These are phyloP conservation scores for Aricia agestis DNA, from an alignment of 1,140 invertebrate genomes.

Conservation along the genomic window DNA sequence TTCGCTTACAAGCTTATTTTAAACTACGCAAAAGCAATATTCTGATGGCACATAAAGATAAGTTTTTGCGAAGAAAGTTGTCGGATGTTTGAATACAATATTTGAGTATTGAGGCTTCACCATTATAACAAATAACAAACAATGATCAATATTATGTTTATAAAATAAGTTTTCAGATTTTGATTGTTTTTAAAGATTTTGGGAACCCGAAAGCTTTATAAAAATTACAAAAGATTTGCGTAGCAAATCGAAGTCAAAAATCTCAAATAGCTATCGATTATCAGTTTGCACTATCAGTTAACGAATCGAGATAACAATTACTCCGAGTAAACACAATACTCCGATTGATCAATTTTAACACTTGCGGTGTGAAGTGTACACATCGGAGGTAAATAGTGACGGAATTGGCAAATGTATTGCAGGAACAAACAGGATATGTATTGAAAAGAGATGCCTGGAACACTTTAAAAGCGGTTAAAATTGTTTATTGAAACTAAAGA, in stretches of 20 bases:
- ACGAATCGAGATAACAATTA: constrained; percentile 52
- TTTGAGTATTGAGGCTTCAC: too few relatives aligned
- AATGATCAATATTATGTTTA: too few relatives aligned
- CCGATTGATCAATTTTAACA: constrained; percentile 45
- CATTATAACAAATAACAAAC: too few relatives aligned
- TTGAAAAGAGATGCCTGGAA: too few relatives aligned
- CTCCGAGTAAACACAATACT: constrained; percentile 43
- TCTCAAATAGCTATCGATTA: constrained; percentile 38
- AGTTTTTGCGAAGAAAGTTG: background rate
- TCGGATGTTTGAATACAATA: background rate
- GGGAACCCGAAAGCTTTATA: too few relatives aligned
- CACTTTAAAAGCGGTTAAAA: too few relatives aligned
- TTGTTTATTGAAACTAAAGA: too few relatives aligned
- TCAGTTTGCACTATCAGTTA: constrained; percentile 45
- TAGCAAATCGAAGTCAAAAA: constrained; percentile 30
- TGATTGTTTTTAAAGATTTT: too few relatives aligned
- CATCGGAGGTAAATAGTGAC: background rate
- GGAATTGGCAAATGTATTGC: background rate
- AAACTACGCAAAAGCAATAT: background rate
- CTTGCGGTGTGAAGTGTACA: constrained; percentile 23
- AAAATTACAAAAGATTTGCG: background rate
- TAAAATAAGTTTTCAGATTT: too few relatives aligned
- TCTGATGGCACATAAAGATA: background rate
- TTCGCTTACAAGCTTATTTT: background rate
- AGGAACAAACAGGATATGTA: background rate